These are phyloP conservation scores for Gymnoscelis rufifasciata DNA, from an alignment of 2,888 invertebrate genomes.

Conservation along the genomic window DNA sequence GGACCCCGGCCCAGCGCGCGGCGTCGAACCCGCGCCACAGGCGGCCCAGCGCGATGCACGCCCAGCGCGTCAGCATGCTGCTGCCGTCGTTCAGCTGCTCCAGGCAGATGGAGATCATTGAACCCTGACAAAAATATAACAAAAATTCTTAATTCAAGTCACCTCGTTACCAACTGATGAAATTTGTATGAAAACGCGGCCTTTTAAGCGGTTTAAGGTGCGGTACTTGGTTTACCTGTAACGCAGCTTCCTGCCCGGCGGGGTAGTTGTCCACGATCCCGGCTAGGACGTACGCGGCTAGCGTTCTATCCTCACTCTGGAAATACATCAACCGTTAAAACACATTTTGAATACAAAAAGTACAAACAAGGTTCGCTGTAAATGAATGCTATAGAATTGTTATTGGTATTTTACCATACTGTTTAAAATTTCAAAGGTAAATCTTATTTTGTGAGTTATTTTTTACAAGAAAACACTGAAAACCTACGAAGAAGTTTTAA, in stretches of 20 bases:
- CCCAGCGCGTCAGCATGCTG: slow-evolving; percentile 88
- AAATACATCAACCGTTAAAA: slow-evolving; percentile 24
- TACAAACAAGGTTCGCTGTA: too few species aligned
- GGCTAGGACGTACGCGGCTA: slow-evolving; percentile 96
- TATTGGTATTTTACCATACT: too few species aligned
- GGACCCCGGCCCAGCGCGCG: slow-evolving; percentile 93
- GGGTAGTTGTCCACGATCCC: slow-evolving; percentile 94
- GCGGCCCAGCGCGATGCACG: slow-evolving; percentile 93
- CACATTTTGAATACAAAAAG: too few species aligned
- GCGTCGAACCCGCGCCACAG: slow-evolving; percentile 89
- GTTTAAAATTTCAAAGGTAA: too few species aligned
- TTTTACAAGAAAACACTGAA: too few species aligned
- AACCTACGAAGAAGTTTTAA: not conserved
- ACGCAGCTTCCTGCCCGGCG: slow-evolving; percentile 92
- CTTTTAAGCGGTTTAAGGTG: too few species aligned
- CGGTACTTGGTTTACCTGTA: too few species aligned
- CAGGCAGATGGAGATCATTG: slow-evolving; percentile 93
- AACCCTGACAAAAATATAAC: slow-evolving; percentile 80
- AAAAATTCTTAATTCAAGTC: not conserved
- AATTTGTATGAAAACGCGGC: too few species aligned
- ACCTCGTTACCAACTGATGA: too few species aligned
- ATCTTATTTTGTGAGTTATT: too few species aligned
- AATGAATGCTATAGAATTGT: too few species aligned
- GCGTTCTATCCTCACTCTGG: slow-evolving; percentile 90
- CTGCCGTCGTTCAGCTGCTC: slow-evolving; percentile 87